These are phyloP conservation scores for Rhinoderma darwinii DNA, from an alignment of 2,113 vertebrate species.

Conservation along the genomic window DNA sequence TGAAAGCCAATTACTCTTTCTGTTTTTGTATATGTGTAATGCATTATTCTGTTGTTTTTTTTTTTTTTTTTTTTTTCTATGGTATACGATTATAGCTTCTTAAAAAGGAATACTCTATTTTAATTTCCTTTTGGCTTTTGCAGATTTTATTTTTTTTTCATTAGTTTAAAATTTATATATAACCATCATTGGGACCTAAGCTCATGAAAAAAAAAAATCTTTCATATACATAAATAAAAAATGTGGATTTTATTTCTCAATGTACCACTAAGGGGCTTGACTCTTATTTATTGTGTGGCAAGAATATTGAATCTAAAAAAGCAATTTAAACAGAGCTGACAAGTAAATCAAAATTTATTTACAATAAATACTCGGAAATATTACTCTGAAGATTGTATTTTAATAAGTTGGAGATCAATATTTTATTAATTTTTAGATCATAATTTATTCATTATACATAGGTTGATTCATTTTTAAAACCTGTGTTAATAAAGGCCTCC, in stretches of 20 bases:
- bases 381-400: slow-evolving; percentile 25
- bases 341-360: slow-evolving; percentile 51
- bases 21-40: slow-evolving; percentile 56
- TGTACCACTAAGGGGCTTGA: slow-evolving; percentile 54
- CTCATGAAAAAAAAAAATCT: slow-evolving; percentile 30
- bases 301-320: slow-evolving; percentile 52
- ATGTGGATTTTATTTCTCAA: slow-evolving; percentile 52
- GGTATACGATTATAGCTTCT: slow-evolving; percentile 44
- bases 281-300: slow-evolving; percentile 52
- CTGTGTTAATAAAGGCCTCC: neutral
- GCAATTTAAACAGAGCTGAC: slow-evolving; percentile 54
- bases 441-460: slow-evolving; percentile 5
- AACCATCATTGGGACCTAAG: slow-evolving; percentile 42
- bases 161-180: slow-evolving; percentile 50
- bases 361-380: slow-evolving; percentile 28
- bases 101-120: slow-evolving; percentile 45
- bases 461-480: neutral
- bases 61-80: slow-evolving; percentile 33
- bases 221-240: slow-evolving; percentile 57
- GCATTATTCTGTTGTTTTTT: slow-evolving; percentile 55
- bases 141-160: slow-evolving; percentile 40
- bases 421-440: slow-evolving; percentile 30
- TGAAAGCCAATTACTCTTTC: slow-evolving; percentile 59
- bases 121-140: slow-evolving; percentile 53
- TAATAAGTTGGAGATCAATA: slow-evolving; percentile 40